phyloP scores from a whole-genome alignment of 2,797 vertebrate species.

The Sternotherus odoratus region DNA sequence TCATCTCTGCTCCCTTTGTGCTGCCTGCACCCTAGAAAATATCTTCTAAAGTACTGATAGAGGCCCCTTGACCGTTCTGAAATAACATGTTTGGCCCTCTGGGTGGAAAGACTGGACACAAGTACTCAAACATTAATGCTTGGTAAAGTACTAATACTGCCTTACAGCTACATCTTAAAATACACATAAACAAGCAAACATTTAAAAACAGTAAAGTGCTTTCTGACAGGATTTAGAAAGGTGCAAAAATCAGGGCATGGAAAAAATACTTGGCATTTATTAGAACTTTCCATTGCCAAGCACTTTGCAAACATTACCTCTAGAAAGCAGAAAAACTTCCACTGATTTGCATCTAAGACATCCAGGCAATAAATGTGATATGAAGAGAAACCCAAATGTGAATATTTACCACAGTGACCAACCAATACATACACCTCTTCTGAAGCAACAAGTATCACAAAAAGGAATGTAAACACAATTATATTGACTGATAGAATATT shows the following conservation, averaged over 20 bases:
- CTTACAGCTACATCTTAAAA: not conserved
- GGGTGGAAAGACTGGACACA: not conserved
- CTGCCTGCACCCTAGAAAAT: not conserved
- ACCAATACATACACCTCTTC: not conserved
- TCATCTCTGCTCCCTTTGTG: not conserved
- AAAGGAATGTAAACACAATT: not conserved
- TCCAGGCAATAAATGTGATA: not conserved
- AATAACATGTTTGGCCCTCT: not conserved
- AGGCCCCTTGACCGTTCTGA: not conserved
- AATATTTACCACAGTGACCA: not conserved
- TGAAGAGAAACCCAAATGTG: not conserved
- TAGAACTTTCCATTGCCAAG: not conserved
- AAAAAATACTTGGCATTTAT: slow-evolving; percentile 3
- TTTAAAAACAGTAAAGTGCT: not conserved
- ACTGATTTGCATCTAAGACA: not conserved
- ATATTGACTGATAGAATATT: fast-evolving
- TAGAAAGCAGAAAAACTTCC: not conserved
- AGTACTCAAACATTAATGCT: not conserved
- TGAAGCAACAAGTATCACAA: not conserved
- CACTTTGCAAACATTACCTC: not conserved
- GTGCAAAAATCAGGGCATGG: not conserved
- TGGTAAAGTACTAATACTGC: not conserved
- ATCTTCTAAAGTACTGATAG: not conserved
- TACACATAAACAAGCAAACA: not conserved
- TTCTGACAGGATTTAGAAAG: not conserved